Conservation (phyloP, 1,140 invertebrate species). For the Helicoverpa armigera region DNA sequence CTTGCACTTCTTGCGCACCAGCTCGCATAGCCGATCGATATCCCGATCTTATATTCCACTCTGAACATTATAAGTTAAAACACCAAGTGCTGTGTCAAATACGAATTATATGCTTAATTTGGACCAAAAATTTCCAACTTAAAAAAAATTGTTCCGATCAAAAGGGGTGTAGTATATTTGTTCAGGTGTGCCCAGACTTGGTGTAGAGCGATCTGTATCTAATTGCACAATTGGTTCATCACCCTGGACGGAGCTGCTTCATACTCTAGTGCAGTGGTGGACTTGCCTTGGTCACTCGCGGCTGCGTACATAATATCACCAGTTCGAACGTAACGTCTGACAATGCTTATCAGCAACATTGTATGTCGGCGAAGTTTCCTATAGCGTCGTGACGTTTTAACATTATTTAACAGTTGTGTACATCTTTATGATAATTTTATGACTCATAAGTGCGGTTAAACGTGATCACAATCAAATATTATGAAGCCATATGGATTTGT, state of each 20-base stretch:
- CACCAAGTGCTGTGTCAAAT: not conserved
- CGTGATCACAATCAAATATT: conserved; percentile 45
- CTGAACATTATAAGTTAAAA: not conserved
- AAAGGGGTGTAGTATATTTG: conserved; percentile 53
- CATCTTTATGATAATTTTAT: conserved; percentile 31
- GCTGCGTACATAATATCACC: conserved; percentile 7
- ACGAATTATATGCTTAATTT: not conserved
- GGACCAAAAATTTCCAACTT: not conserved
- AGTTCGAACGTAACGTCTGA: conserved; percentile 45
- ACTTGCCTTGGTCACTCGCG: not conserved
- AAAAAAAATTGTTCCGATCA: conserved; percentile 14
- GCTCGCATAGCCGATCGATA: not conserved
- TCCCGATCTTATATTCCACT: not conserved
- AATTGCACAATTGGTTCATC: conserved; percentile 55
- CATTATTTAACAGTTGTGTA: conserved; percentile 24
- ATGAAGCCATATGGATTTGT: conserved; percentile 55
- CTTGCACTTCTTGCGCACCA: not conserved
- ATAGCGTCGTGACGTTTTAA: conserved; percentile 33
- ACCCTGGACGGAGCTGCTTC: conserved; percentile 36
- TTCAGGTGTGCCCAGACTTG: conserved; percentile 52
- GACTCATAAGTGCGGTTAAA: conserved; percentile 28
- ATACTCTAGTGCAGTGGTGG: conserved; percentile 21
- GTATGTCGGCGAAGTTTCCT: not conserved
- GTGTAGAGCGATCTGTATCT: conserved; percentile 43
- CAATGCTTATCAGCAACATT: conserved; percentile 1